These are phyloP conservation scores for Parasteatoda lunata DNA, from an alignment of 2,888 invertebrate species.

Conservation along the genomic window DNA sequence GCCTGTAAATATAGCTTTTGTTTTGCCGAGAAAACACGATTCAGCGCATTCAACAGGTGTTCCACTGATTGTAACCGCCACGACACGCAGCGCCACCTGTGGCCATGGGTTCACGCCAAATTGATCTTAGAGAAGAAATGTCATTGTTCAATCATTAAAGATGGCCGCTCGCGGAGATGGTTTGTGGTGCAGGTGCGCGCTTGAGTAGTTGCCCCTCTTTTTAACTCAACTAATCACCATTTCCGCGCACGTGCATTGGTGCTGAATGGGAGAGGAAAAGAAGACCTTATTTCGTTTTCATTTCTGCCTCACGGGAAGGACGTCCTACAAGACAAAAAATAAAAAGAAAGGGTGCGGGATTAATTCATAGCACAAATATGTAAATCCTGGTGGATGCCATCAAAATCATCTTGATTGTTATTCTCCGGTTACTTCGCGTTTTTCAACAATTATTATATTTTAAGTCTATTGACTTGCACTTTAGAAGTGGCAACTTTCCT, in stretches of 20 bases:
- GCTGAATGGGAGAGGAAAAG: not conserved
- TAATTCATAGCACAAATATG: not conserved
- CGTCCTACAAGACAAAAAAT: constrained; percentile 7
- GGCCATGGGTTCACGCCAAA: not conserved
- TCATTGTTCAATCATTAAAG: constrained; percentile 61
- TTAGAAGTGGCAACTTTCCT: too few species aligned
- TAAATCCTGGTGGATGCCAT: too few species aligned
- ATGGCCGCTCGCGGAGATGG: constrained; percentile 18
- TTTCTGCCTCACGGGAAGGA: constrained; percentile 33
- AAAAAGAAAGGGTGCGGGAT: constrained; percentile 5
- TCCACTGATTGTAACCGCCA: constrained; percentile 1
- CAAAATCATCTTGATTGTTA: too few species aligned
- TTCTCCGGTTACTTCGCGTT: too few species aligned
- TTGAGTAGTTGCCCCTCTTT: constrained; percentile 21
- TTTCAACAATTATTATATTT: too few species aligned
- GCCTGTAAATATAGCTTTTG: constrained; percentile 38
- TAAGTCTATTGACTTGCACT: too few species aligned
- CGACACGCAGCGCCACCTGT: constrained; percentile 35
- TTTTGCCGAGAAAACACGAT: constrained; percentile 34
- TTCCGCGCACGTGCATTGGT: constrained; percentile 48
- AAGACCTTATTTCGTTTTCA: constrained; percentile 39
- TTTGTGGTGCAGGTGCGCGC: constrained; percentile 40
- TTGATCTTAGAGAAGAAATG: constrained; percentile 21
- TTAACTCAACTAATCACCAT: constrained; percentile 25
- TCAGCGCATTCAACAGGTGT: constrained; percentile 47